These are phyloP conservation scores for Rosalia funebris DNA, from an alignment of 2,888 invertebrate species.

Conservation along the genomic window DNA sequence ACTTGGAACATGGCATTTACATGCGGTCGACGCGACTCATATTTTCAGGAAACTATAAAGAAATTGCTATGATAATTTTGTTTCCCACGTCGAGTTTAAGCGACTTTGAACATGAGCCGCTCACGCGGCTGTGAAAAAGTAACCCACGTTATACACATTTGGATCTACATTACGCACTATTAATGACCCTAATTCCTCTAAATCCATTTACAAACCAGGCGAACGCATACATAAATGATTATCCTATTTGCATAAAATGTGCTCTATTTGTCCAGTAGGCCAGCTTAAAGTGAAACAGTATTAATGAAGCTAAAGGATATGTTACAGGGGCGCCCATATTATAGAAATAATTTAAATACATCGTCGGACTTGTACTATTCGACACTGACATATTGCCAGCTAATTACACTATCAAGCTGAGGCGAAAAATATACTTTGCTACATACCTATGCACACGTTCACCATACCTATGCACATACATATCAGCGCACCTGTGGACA, in stretches of 20 bases:
- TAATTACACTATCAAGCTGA: too few relatives aligned
- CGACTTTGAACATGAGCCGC: conserved; percentile 5
- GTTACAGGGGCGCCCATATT: too few relatives aligned
- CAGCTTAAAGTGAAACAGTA: conserved; percentile 6
- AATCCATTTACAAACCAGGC: background rate
- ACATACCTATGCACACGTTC: too few relatives aligned
- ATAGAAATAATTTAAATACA: too few relatives aligned
- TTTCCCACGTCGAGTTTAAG: background rate
- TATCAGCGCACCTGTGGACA: too few relatives aligned
- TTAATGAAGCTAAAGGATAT: background rate
- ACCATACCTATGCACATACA: too few relatives aligned
- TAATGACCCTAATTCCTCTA: background rate
- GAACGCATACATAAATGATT: conserved; percentile 2
- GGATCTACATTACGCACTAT: conserved; percentile 1
- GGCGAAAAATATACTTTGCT: too few relatives aligned
- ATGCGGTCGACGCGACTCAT: background rate
- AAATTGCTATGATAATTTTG: conserved; percentile 3
- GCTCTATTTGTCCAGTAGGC: conserved; percentile 24
- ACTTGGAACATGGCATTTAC: background rate
- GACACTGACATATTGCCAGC: too few relatives aligned
- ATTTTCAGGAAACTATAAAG: conserved; percentile 10
- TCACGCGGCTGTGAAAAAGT: background rate
- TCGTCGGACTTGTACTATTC: too few relatives aligned
- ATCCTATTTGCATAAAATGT: conserved; percentile 18
- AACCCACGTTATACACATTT: background rate